Percentiles rank a stretch among this genome's conserved stretches.
phyloP scores from a whole-genome alignment of 2,888 invertebrate genomes.

The Rapana venosa region DNA sequence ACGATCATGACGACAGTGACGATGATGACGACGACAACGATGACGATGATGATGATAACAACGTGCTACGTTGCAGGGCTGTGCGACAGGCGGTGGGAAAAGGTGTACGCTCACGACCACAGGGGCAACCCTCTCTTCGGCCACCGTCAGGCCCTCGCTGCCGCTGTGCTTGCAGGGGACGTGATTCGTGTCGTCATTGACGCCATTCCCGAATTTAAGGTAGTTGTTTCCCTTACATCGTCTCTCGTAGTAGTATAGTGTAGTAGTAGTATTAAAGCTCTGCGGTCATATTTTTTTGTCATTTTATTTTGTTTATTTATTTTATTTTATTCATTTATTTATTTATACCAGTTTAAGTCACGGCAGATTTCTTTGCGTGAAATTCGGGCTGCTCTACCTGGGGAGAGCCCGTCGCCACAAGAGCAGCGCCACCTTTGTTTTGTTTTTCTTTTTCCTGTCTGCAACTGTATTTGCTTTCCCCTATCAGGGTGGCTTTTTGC shows the following conservation, averaged over 20 bases:
- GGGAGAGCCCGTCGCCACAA: no score
- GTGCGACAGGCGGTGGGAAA: slow-evolving; percentile 32
- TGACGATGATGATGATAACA: background rate
- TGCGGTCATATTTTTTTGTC: no score
- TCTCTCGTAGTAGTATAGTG: background rate
- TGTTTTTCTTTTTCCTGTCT: no score
- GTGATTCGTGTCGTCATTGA: slow-evolving; percentile 23
- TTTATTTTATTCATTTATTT: no score
- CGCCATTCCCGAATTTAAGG: slow-evolving; percentile 4
- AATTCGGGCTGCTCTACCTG: no score
- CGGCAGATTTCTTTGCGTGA: no score
- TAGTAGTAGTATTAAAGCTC: no score
- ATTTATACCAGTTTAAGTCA: no score
- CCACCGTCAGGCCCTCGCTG: slow-evolving; percentile 22
- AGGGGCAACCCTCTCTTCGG: slow-evolving; percentile 14
- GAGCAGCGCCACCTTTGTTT: no score
- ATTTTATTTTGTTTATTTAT: no score
- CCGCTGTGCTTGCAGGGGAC: slow-evolving; percentile 9
- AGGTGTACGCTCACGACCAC: slow-evolving; percentile 35
- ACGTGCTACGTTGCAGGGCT: background rate
- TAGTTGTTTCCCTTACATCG: slow-evolving; percentile 3
- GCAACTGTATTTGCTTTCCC: no score
- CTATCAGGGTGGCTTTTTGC: no score
- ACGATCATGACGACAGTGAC: background rate
- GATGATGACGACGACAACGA: background rate